Evolutionary conservation across 2,797 vertebrate species (phyloP).

Genomic region (Danio jaintianensis): DNA sequence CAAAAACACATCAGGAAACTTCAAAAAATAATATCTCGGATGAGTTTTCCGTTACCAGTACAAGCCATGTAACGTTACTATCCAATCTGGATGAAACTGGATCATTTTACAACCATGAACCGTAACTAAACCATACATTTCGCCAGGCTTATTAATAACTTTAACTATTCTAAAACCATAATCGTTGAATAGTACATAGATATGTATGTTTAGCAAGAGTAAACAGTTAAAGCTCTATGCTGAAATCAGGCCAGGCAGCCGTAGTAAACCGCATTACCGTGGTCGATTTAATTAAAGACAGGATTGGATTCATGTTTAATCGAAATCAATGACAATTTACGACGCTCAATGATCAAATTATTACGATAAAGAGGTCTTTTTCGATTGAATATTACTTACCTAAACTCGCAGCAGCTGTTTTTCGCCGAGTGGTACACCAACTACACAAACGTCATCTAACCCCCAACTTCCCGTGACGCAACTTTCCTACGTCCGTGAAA

Average conservation of each 20-base stretch:
- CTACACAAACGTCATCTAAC: slow-evolving; percentile 66
- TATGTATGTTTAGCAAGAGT: not conserved
- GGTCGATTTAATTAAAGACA: not conserved
- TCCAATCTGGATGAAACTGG: not conserved
- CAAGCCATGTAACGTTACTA: too few species aligned
- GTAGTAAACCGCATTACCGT: slow-evolving; percentile 5
- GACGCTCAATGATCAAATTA: not conserved
- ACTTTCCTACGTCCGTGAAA: slow-evolving; percentile 63
- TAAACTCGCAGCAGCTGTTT: slow-evolving; percentile 57
- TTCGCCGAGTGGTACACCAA: not conserved
- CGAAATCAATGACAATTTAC: too few species aligned
- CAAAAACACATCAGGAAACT: not conserved
- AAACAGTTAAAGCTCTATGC: not conserved
- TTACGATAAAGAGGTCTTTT: not conserved
- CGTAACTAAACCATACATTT: not conserved
- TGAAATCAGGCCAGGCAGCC: slow-evolving; percentile 31
- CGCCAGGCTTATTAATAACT: not conserved
- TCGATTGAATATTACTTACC: slow-evolving; percentile 28
- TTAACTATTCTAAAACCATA: not conserved
- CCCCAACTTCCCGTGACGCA: slow-evolving; percentile 46
- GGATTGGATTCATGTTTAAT: not conserved
- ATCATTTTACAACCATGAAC: not conserved
- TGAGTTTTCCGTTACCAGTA: not conserved
- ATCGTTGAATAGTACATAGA: not conserved
- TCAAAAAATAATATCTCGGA: not conserved